phyloP scores from a whole-genome alignment of 2,888 invertebrate genomes.

The Trisateles emortualis region DNA sequence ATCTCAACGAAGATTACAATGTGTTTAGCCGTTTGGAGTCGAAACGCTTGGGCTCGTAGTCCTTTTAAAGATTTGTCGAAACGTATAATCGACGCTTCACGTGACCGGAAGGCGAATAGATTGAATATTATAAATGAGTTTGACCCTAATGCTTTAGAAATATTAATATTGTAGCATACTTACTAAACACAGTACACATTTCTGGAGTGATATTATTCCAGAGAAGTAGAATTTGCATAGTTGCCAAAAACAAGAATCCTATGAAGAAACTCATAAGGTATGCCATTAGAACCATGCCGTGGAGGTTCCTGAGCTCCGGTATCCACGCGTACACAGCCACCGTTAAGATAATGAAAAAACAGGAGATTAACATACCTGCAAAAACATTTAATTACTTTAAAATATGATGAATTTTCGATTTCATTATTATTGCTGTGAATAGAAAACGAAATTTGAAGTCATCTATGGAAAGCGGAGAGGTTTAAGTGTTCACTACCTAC shows the following conservation, averaged over 20 bases:
- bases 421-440: no score
- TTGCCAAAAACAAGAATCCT: slow-evolving; percentile 87
- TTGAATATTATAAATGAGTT: no score
- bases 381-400: slow-evolving; percentile 2
- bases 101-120: no score
- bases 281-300: slow-evolving; percentile 91
- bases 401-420: not conserved
- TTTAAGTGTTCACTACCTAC: no score
- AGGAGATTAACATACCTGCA: slow-evolving; percentile 91
- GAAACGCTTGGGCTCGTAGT: no score
- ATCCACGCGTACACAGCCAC: slow-evolving; percentile 90
- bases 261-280: slow-evolving; percentile 89
- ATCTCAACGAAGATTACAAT: no score
- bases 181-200: slow-evolving; percentile 57
- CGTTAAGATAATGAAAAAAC: slow-evolving; percentile 91
- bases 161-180: slow-evolving; percentile 49
- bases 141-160: no score
- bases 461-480: no score
- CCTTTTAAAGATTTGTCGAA: no score
- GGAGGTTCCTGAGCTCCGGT: slow-evolving; percentile 91
- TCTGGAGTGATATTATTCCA: slow-evolving; percentile 44
- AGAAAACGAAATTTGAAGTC: no score
- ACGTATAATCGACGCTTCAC: no score
- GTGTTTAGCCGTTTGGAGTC: no score
- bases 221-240: slow-evolving; percentile 76